Percentiles rank a stretch among this genome's conserved stretches.
These are phyloP conservation scores for Girardinus metallicus DNA, from an alignment of 2,797 vertebrate genomes.

Conservation along the genomic window DNA sequence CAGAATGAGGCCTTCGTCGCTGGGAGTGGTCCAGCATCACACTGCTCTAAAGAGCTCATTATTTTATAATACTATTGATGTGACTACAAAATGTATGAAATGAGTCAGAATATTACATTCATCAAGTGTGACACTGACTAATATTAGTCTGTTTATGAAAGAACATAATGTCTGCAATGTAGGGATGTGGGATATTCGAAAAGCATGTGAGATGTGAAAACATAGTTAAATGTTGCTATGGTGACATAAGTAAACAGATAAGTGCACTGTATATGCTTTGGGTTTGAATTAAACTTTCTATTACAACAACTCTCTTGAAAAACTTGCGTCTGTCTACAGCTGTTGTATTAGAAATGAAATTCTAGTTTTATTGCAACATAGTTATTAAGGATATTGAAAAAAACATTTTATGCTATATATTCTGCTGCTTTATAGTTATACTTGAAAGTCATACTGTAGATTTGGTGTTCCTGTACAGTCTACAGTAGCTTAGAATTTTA, in stretches of 20 bases:
- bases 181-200: not conserved
- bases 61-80: not conserved
- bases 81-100: not conserved
- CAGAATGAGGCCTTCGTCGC: constrained; percentile 40
- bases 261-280: not conserved
- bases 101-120: not conserved
- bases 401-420: not conserved
- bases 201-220: not conserved
- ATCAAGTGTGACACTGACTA: not conserved
- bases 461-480: not conserved
- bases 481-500: not conserved
- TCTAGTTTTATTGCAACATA: not conserved
- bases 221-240: not conserved
- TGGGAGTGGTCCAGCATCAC: constrained; percentile 7
- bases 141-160: not conserved
- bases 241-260: not conserved
- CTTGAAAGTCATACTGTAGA: not conserved
- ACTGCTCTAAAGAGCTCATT: constrained; percentile 5
- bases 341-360: not conserved
- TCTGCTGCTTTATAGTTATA: not conserved
- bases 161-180: not conserved
- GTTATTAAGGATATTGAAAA: not conserved
- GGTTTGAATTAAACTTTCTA: not conserved
- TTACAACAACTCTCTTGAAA: not conserved
- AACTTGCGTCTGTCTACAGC: not conserved